Conservation (phyloP, 1,140 invertebrate species). For the Steinernema khuongi region DNA sequence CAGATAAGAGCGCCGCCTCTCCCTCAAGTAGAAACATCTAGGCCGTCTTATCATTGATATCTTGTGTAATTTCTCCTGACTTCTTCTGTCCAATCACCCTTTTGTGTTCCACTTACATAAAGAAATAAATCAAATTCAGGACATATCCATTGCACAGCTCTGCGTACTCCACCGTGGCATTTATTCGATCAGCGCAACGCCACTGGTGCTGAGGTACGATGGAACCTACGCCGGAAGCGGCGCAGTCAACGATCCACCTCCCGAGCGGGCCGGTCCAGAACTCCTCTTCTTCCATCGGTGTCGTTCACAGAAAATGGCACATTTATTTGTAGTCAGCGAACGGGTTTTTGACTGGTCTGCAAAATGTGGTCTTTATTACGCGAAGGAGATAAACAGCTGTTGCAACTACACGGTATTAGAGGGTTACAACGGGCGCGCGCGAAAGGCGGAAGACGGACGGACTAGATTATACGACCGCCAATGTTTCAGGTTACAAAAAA, state of each 20-base stretch:
- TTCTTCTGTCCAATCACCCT: no score
- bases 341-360: background rate
- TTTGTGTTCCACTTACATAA: background rate
- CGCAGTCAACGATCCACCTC: background rate
- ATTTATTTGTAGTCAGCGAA: background rate
- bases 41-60: no score
- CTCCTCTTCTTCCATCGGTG: background rate
- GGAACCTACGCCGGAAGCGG: background rate
- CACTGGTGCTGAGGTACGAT: background rate
- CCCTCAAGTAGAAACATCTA: no score
- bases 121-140: background rate
- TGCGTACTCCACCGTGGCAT: background rate
- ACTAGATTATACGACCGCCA: no score
- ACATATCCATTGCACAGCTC: background rate
- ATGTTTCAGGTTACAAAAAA: background rate
- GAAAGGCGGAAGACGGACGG: no score
- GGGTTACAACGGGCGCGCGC: background rate
- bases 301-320: background rate
- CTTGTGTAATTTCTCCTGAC: no score
- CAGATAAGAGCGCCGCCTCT: no score
- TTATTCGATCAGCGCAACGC: background rate
- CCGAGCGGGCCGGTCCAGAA: conserved; percentile 8
- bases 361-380: background rate
- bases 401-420: no score
- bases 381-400: background rate